These are phyloP conservation scores for Xestia xanthographa DNA, from an alignment of 2,888 invertebrate species.

Conservation along the genomic window DNA sequence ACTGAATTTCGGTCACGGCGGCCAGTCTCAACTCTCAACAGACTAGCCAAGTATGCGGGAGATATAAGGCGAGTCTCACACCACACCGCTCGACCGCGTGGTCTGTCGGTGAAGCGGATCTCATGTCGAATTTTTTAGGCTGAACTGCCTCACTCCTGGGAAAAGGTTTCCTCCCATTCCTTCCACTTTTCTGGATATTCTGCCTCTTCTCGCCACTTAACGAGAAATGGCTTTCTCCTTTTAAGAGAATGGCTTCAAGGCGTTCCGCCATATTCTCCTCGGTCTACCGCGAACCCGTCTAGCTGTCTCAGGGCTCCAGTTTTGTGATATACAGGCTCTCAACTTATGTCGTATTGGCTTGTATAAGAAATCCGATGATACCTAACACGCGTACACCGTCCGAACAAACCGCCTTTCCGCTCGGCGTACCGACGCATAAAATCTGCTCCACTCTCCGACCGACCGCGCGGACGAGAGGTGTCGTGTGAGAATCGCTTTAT, in stretches of 20 bases:
- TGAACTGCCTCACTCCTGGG: too few species aligned
- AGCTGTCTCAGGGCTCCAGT: too few species aligned
- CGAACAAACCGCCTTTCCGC: too few species aligned
- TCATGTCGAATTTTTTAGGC: neutral
- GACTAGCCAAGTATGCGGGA: neutral
- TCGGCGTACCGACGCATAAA: neutral
- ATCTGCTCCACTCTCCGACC: neutral
- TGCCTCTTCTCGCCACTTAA: too few species aligned
- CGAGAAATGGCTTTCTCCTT: too few species aligned
- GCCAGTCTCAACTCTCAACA: too few species aligned
- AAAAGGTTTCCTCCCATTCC: too few species aligned
- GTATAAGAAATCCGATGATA: too few species aligned
- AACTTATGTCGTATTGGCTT: neutral
- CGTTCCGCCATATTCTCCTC: too few species aligned
- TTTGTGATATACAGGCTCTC: too few species aligned
- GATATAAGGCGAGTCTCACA: neutral
- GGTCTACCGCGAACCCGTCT: neutral
- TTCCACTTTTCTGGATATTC: too few species aligned
- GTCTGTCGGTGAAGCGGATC: neutral
- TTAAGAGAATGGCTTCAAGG: too few species aligned
- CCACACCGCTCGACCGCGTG: neutral
- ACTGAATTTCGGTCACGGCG: neutral
- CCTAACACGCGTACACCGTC: neutral
- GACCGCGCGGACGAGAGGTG: neutral
- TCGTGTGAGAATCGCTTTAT: neutral